Conservation (phyloP, 2,797 vertebrate genomes). For the Galagoides demidoff region DNA sequence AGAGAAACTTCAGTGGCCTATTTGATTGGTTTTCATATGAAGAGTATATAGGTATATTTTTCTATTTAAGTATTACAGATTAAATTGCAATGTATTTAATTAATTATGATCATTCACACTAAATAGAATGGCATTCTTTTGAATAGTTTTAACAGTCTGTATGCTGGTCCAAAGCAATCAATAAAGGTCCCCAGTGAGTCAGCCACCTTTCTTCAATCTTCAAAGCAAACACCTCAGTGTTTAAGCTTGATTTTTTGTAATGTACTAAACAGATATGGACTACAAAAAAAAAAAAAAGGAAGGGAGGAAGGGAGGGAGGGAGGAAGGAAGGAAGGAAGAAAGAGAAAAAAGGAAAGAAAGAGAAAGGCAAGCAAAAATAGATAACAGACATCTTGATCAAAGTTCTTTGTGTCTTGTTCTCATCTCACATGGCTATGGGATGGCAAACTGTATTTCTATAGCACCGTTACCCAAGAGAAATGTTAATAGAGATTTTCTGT, state of each 20-base stretch:
- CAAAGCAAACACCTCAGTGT: not conserved
- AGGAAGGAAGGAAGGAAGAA: no score
- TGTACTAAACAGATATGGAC: conserved; percentile 13
- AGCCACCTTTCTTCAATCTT: not conserved
- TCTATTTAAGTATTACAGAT: conserved; percentile 63
- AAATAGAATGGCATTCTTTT: conserved; percentile 53
- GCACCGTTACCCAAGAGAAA: not conserved
- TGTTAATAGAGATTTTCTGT: not conserved
- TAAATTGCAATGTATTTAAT: conserved; percentile 74
- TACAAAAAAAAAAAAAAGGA: not conserved
- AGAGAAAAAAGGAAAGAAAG: no score
- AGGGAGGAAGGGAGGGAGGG: no score
- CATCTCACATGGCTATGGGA: not conserved
- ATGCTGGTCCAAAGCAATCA: conserved; percentile 64
- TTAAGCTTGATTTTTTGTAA: conserved; percentile 24
- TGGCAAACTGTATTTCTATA: conserved; percentile 24
- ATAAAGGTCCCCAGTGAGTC: conserved; percentile 66
- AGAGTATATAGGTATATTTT: conserved; percentile 63
- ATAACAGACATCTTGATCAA: not conserved
- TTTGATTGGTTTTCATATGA: conserved; percentile 73
- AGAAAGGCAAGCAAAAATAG: not conserved
- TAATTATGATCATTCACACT: conserved; percentile 73
- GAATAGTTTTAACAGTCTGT: conserved; percentile 62
- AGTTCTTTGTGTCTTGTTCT: not conserved
- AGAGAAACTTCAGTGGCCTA: conserved; percentile 49